Evolutionary conservation across 2,888 invertebrate species (phyloP).

Genomic region (Polymixis flavicincta): DNA sequence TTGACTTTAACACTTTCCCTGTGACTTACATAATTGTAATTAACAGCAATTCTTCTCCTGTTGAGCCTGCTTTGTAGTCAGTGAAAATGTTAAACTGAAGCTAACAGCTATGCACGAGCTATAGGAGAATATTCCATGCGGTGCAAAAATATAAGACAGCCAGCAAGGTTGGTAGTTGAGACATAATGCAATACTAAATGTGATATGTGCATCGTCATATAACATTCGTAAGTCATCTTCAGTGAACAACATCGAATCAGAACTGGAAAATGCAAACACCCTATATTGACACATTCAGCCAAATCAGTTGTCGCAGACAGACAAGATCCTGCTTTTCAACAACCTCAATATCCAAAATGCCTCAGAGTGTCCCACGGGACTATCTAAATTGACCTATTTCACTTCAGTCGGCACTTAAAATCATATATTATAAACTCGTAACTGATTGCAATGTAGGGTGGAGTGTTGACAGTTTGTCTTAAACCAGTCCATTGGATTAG

Average conservation of each 20-base stretch:
- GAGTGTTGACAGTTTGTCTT: constrained; percentile 56
- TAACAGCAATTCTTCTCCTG: constrained; percentile 7
- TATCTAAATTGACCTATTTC: constrained; percentile 48
- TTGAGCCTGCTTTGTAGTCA: not conserved
- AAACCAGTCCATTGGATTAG: constrained; percentile 55
- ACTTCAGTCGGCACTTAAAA: constrained; percentile 42
- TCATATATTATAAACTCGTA: constrained; percentile 46
- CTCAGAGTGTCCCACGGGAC: constrained; percentile 50
- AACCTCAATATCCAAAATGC: constrained; percentile 54
- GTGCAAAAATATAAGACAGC: not conserved
- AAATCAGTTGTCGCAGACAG: constrained; percentile 17
- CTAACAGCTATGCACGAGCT: not conserved
- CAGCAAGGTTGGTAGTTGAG: not conserved
- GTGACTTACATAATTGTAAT: not conserved
- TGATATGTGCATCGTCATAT: not conserved
- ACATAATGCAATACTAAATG: too few species aligned
- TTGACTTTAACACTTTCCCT: not conserved
- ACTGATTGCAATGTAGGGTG: constrained; percentile 49
- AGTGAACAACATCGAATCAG: not conserved
- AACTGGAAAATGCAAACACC: not conserved
- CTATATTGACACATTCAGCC: not conserved
- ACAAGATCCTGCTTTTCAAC: constrained; percentile 54
- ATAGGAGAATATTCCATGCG: too few species aligned
- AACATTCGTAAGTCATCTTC: not conserved
- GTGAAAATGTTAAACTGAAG: constrained; percentile 13